These are phyloP conservation scores for Lepidocolaptes lacrymiger DNA, from an alignment of 2,797 vertebrate genomes.

Conservation along the genomic window DNA sequence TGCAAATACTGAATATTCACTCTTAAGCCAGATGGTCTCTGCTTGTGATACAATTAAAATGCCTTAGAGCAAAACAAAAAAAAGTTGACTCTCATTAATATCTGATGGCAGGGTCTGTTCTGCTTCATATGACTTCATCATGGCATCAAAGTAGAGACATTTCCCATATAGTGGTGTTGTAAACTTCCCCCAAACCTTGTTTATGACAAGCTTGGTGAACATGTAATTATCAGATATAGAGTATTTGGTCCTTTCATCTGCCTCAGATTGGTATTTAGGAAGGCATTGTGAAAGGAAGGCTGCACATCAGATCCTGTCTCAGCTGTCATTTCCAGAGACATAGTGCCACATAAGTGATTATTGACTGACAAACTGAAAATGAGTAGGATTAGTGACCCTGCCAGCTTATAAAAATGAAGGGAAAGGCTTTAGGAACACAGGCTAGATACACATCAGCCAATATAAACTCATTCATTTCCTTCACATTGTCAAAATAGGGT, in stretches of 20 bases:
- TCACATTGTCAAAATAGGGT: neutral
- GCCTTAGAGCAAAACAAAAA: neutral
- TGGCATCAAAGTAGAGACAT: neutral
- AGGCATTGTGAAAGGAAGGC: neutral
- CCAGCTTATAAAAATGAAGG: neutral
- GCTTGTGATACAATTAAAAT: neutral
- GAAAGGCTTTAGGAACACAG: neutral
- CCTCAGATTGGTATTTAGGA: neutral
- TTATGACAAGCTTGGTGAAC: neutral
- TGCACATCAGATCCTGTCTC: neutral
- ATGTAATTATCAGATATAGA: neutral
- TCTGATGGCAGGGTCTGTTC: neutral
- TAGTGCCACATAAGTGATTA: neutral
- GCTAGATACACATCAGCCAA: neutral
- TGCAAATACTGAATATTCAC: neutral
- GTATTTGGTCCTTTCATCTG: neutral
- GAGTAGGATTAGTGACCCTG: neutral
- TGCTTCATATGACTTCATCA: neutral
- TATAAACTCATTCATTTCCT: neutral
- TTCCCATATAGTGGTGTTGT: neutral
- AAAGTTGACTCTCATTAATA: neutral
- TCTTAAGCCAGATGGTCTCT: conserved; percentile 21
- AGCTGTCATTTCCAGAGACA: conserved; percentile 13
- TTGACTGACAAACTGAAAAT: conserved; percentile 40
- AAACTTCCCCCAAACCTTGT: neutral